These are phyloP conservation scores for Pseudanteris insignis DNA, from an alignment of 2,888 invertebrate genomes.

Conservation along the genomic window DNA sequence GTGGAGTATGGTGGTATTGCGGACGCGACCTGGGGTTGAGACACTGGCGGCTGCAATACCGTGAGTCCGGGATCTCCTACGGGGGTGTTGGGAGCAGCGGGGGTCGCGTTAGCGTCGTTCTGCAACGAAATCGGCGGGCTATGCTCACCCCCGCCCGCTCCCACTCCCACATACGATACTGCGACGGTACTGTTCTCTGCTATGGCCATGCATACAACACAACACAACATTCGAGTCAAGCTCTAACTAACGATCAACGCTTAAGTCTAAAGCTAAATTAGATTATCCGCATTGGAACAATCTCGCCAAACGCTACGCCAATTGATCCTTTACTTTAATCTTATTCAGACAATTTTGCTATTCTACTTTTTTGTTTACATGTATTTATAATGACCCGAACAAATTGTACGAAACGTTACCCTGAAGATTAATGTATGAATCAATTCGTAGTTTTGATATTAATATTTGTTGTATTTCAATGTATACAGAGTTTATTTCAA, in stretches of 20 bases:
- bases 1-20: slow-evolving; percentile 71
- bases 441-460: no score
- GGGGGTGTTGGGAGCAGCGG: slow-evolving; percentile 62
- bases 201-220: slow-evolving; percentile 63
- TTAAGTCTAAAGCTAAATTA: slow-evolving; percentile 57
- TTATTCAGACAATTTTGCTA: no score
- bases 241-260: slow-evolving; percentile 60
- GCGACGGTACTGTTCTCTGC: slow-evolving; percentile 65
- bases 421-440: no score
- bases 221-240: slow-evolving; percentile 65
- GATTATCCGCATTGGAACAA: slow-evolving; percentile 28
- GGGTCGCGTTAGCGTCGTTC: slow-evolving; percentile 65
- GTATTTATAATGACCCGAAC: no score
- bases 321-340: slow-evolving; percentile 17
- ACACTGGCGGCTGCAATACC: slow-evolving; percentile 72
- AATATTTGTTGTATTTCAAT: no score
- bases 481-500: no score
- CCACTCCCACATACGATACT: slow-evolving; percentile 64
- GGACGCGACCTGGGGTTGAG: slow-evolving; percentile 65
- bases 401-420: no score
- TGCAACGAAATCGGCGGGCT: slow-evolving; percentile 64
- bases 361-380: neutral
- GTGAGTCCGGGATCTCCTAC: slow-evolving; percentile 66
- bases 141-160: slow-evolving; percentile 64
- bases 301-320: slow-evolving; percentile 7